A percentile compares a stretch with the other conserved stretches of the same genome.
Evolutionary conservation across 2,797 vertebrate genomes (phyloP).

Genomic region (Takifugu rubripes): DNA sequence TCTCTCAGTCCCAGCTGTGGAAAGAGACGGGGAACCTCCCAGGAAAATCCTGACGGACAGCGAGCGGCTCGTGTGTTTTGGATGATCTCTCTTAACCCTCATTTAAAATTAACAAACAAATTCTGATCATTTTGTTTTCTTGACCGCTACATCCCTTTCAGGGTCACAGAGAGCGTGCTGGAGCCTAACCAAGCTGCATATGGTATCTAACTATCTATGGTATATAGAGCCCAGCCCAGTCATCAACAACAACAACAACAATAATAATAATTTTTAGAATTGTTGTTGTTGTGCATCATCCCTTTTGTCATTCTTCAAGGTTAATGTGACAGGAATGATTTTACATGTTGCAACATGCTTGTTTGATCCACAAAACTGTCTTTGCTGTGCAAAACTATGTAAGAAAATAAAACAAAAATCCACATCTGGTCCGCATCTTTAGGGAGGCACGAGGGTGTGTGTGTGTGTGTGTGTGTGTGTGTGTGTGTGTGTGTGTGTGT

Average conservation of each 20-base stretch:
- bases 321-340: conserved; percentile 37
- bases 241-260: too few relatives aligned
- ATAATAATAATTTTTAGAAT: background rate
- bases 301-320: conserved; percentile 5
- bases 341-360: conserved; percentile 49
- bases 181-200: too few relatives aligned
- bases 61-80: conserved; percentile 43
- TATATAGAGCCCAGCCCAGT: too few relatives aligned
- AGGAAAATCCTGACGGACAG: conserved; percentile 36
- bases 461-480: too few relatives aligned
- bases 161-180: too few relatives aligned
- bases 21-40: conserved; percentile 37
- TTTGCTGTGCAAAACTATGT: too few relatives aligned
- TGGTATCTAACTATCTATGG: too few relatives aligned
- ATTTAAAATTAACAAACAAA: background rate
- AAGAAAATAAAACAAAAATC: too few relatives aligned
- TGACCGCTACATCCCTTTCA: too few relatives aligned
- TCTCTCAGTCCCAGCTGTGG: conserved; percentile 49
- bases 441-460: too few relatives aligned
- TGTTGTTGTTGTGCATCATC: background rate
- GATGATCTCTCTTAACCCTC: conserved; percentile 19
- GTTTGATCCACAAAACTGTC: conserved; percentile 1
- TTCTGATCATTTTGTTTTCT: background rate
- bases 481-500: too few relatives aligned
- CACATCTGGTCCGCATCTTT: too few relatives aligned